These are phyloP conservation scores for Artibeus jamaicensis DNA, from an alignment of 2,797 vertebrate species.

Conservation along the genomic window DNA sequence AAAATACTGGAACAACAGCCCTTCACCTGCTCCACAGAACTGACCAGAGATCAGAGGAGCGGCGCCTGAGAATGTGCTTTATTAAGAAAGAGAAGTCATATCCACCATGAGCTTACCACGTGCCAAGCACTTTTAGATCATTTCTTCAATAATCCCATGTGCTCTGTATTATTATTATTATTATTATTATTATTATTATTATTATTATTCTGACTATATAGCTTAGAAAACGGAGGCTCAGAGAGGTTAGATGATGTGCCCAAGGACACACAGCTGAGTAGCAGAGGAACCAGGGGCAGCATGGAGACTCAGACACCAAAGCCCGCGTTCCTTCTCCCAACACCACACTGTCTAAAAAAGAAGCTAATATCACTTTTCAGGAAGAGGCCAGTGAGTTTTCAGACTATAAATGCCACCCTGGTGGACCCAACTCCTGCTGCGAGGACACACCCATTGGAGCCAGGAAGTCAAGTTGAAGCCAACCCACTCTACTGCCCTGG, in stretches of 20 bases:
- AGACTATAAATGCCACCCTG: neutral
- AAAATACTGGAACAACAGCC: neutral
- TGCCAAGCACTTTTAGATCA: neutral
- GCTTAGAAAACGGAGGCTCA: neutral
- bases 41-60: neutral
- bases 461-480: neutral
- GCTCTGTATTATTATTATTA: neutral
- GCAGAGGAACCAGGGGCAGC: neutral
- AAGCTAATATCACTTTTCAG: neutral
- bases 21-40: neutral
- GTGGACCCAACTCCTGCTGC: neutral
- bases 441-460: neutral
- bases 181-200: neutral
- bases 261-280: neutral
- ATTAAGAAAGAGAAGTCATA: neutral
- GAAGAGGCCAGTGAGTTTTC: neutral
- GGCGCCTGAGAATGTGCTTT: neutral
- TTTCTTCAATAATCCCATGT: neutral
- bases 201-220: neutral
- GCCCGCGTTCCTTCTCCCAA: neutral
- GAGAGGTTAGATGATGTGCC: neutral
- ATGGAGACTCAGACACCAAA: neutral
- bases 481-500: neutral
- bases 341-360: neutral
- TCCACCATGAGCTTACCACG: neutral